Percentiles rank a stretch among this genome's conserved stretches.
Evolutionary conservation across 2,888 invertebrate species (phyloP).

Genomic region (Hirtodrosophila cameraria): DNA sequence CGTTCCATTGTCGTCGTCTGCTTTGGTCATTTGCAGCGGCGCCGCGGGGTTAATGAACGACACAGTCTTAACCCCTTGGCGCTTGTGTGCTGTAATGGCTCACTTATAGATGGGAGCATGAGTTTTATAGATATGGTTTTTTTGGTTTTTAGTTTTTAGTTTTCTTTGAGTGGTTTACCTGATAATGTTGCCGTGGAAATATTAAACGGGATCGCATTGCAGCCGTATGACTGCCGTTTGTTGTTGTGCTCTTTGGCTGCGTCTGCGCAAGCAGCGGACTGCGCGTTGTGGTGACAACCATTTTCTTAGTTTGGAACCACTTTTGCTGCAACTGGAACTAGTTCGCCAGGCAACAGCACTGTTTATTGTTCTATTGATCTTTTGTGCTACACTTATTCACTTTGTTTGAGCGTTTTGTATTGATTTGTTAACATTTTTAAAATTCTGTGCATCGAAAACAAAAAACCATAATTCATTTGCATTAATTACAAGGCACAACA

Average conservation of each 20-base stretch:
- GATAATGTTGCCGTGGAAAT: conserved; percentile 82
- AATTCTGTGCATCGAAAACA: conserved; percentile 19
- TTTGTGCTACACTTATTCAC: conserved; percentile 37
- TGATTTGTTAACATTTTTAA: conserved; percentile 59
- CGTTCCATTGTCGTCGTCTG: conserved; percentile 13
- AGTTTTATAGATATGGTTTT: not conserved
- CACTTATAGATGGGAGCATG: conserved; percentile 1
- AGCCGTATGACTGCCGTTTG: conserved; percentile 63
- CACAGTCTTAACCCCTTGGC: conserved; percentile 17
- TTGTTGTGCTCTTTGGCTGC: conserved; percentile 60
- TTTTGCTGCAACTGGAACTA: conserved; percentile 4
- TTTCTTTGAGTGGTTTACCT: conserved; percentile 49
- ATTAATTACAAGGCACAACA: conserved; percentile 47
- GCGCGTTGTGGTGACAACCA: conserved; percentile 82
- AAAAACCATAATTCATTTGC: conserved; percentile 53
- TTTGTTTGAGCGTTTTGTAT: conserved; percentile 20
- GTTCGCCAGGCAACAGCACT: too few species aligned
- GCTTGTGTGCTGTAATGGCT: conserved; percentile 14
- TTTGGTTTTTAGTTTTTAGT: too few species aligned
- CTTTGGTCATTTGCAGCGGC: conserved; percentile 58
- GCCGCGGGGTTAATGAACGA: conserved; percentile 72
- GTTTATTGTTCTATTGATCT: conserved; percentile 5
- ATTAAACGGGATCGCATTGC: conserved; percentile 80
- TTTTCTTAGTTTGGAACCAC: conserved; percentile 26
- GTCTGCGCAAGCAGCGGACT: conserved; percentile 78